Evolutionary conservation across 2,797 vertebrate genomes (phyloP).

Genomic region (Bradypodion ventrale): DNA sequence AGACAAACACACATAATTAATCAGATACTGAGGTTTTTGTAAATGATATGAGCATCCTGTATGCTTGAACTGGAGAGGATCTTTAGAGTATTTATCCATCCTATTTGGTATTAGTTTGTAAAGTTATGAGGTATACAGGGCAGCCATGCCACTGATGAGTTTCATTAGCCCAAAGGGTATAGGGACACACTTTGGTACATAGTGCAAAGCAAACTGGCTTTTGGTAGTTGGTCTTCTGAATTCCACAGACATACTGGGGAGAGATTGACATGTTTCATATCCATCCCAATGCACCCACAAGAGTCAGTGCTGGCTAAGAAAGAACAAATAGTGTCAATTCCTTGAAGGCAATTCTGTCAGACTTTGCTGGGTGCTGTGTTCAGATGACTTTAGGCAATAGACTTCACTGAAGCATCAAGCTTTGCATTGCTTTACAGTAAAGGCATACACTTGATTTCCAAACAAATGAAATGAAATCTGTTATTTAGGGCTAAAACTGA

Average conservation of each 20-base stretch:
- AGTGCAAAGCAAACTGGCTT: background rate
- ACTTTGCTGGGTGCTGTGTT: background rate
- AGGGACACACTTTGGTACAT: background rate
- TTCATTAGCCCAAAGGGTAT: background rate
- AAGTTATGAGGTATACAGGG: background rate
- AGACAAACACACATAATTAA: conserved; percentile 41
- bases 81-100: background rate
- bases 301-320: background rate
- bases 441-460: conserved; percentile 33
- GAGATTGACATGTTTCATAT: too few species aligned
- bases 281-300: too few species aligned
- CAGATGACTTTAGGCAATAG: background rate
- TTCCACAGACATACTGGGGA: background rate
- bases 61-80: background rate
- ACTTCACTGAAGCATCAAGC: background rate
- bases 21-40: conserved; percentile 11
- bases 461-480: conserved; percentile 53
- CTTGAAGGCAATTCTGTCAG: background rate
- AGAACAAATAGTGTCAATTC: background rate
- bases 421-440: conserved; percentile 48
- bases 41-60: conserved; percentile 43
- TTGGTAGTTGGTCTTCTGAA: background rate
- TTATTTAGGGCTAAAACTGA: conserved; percentile 49
- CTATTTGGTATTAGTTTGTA: background rate
- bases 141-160: background rate